A percentile compares a stretch with the other conserved stretches of the same genome.
These are phyloP conservation scores for Amphiura filiformis DNA, from an alignment of 35 echinoderm and acorn worm species.

Conservation along the genomic window DNA sequence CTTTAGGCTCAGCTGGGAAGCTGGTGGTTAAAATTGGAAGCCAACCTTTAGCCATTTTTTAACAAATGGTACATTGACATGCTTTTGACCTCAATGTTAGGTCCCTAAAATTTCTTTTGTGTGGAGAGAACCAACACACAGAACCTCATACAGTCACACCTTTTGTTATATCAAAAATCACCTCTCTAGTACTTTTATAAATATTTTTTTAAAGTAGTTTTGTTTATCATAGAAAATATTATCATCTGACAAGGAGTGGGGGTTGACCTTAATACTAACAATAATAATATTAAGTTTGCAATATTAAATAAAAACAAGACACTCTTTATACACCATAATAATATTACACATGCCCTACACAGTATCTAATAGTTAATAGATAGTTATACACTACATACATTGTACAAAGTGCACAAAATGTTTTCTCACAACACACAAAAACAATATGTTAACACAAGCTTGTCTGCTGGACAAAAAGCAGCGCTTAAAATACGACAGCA, in stretches of 20 bases:
- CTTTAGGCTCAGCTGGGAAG: too few species aligned
- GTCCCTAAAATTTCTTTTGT: too few species aligned
- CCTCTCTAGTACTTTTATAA: conserved; percentile 15
- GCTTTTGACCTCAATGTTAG: too few species aligned
- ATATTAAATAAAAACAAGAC: conserved; percentile 15
- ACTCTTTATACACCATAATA: conserved; percentile 15
- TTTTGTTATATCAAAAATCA: not conserved
- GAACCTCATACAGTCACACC: not conserved
- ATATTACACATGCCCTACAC: conserved; percentile 11
- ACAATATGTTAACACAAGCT: not conserved
- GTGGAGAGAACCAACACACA: too few species aligned
- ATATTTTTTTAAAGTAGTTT: not conserved
- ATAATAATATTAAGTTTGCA: conserved; percentile 5
- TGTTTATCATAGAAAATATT: conserved; percentile 13
- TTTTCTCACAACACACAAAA: not conserved
- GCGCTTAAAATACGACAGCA: not conserved
- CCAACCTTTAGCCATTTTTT: too few species aligned
- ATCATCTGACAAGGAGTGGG: not conserved
- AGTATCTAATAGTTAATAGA: conserved; percentile 2
- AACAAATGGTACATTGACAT: too few species aligned
- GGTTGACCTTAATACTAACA: not conserved
- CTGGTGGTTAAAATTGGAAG: too few species aligned
- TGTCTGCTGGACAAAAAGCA: conserved; percentile 10
- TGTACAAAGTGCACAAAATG: conserved; percentile 14
- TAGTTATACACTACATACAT: conserved; percentile 4